Base-by-base conservation (phyloP, 1,140 invertebrate genomes). In the Hylyphantes graminicola region DNA sequence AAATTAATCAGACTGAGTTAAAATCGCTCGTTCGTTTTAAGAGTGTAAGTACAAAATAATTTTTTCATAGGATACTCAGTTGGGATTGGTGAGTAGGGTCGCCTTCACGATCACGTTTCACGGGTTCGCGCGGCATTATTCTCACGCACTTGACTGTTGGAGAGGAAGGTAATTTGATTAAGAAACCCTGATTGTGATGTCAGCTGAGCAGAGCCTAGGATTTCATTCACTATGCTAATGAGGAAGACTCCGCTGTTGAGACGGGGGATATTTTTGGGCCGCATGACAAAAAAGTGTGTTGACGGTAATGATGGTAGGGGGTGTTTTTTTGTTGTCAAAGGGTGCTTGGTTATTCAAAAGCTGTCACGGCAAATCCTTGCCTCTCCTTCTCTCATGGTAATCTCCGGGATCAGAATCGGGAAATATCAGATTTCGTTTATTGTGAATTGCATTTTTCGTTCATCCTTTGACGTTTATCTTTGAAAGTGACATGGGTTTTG, bases 121-220 rank as follows among this genome's bases (percentile, higher is more conserved):
- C 78, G 53, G 67, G 78, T 81, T 73, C 78, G 54, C 78, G 68
- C 78, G 67, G 78, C 78, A 81, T 81, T 81, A 81, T 81, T 81
- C 73, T 81, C 78, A 73, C 55, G 54, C 78, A 72, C 78, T 81
- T 81, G 67, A 72, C 67, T 72, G 67, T 68, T 61, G n/a, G 67
- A 81, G 78, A 57, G 78, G 67, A 54, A 19, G n/a, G 78, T 81
- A 72, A 81, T 81, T 81, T 81, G 78, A 81, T 81, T 81, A 81
- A 81, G 78, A 63, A 59, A 19, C 19, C 19, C 68, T 81, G 78
- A 79, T 68, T 79, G 55, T 72, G 55, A 61, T 81, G 78, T 81
- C 78, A 63, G 68, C 78, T 81, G 78, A 68, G 73, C 53, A 35
- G 15, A 57, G 77, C 50, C 17, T 79, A 35, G 50, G 61, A 54